phyloP scores from a whole-genome alignment of 2,113 vertebrate genomes.

The Panthera leo region DNA sequence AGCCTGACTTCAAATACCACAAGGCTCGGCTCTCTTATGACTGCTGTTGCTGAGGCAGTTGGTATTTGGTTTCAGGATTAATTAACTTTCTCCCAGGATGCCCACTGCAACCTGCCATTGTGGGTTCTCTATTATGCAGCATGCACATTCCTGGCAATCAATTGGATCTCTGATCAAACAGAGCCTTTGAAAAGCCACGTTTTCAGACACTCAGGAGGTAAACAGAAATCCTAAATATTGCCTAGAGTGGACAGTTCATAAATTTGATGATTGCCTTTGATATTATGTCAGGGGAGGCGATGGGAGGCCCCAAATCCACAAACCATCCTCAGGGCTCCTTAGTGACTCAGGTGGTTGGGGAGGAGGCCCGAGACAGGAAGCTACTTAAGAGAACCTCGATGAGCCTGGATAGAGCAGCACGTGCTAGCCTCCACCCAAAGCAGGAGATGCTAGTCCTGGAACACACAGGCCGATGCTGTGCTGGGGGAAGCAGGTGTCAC shows the following conservation, averaged over 20 bases:
- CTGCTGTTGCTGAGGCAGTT: not conserved
- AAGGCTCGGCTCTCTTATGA: accelerated
- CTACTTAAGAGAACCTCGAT: not conserved
- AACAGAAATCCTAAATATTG: not conserved
- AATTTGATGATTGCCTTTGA: not conserved
- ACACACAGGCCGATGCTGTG: no score
- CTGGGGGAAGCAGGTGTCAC: accelerated
- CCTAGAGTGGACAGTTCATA: not conserved
- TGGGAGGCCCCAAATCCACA: not conserved
- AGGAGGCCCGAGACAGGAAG: not conserved
- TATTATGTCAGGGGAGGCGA: not conserved
- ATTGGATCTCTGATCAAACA: not conserved
- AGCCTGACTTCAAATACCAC: not conserved
- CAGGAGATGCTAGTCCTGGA: not conserved
- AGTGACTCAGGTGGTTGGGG: not conserved
- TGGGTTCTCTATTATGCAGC: not conserved
- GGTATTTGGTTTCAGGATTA: not conserved
- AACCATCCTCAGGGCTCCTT: not conserved
- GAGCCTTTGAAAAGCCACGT: not conserved
- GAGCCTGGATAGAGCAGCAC: not conserved
- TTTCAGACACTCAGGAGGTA: not conserved
- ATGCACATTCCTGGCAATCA: slow-evolving; percentile 5
- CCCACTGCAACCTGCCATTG: not conserved
- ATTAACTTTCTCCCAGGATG: slow-evolving; percentile 23
- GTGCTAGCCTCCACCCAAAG: not conserved